Evolutionary conservation across 2,113 vertebrate genomes (phyloP), one percentile per base, ranked within the genome.

Genomic region (Elachura formosa): DNA sequence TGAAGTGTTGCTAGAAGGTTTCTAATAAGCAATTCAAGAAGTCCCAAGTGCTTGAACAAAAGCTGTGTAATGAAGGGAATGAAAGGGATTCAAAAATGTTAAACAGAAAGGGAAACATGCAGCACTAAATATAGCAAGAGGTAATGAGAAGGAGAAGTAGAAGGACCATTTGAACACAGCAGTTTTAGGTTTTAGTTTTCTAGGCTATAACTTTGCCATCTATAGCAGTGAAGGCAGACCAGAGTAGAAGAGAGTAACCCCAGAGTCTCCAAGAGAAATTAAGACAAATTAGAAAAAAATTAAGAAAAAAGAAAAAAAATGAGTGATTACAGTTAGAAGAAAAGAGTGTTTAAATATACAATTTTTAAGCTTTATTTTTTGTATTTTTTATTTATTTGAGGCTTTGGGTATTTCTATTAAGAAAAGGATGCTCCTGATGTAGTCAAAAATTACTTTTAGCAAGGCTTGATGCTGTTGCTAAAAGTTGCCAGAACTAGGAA

Each of bases 11-110:
- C 80, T 85, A 64, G 76, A 84, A 92, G 36, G 48, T 71, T 89
- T 89, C 68, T 84, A 90, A 89, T 81, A 92, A 79, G 69, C 61
- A 75, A 61, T 84, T 81, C 94, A 84, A 91, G 87, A 89, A 94
- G 62, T 75, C 48, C 26, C 63, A 49, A 90, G 43, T 40, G 67
- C 43, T 59, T 72, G 56, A 90, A 67, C 51, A 71, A n/a, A 91
- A 82, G 52, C 63, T 75, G 28, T 24, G 18, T 76, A 91, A 90
- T 0, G 0, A 89, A 93, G 69, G 66, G 28, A 61, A 89, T 87
- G 36, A 54, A 84, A 73, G 49, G 49, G 52, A 68, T 78, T 92
- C 61, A 92, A 87, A 92, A 61, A 92, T 68, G n/a, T 75, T 92
- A 72, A 91, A 86, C 33, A 75, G 55, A 40, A 89, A 81, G 45